Conservation (phyloP, 2,113 vertebrate genomes). For the Cathartes aura region DNA sequence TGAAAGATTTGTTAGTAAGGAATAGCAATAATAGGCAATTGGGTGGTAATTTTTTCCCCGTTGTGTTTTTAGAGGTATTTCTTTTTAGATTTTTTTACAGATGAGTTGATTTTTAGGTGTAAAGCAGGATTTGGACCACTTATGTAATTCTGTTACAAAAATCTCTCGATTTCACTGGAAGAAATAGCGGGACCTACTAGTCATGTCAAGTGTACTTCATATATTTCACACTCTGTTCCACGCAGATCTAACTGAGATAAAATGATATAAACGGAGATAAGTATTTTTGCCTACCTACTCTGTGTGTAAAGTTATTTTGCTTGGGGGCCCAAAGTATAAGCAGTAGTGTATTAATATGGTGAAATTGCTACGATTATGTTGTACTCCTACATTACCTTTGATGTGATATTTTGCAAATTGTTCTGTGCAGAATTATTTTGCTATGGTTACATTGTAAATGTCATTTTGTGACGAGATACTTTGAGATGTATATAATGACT, state of each 20-base stretch:
- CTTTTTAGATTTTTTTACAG: background rate
- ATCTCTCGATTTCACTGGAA: background rate
- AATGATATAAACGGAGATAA: constrained; percentile 10
- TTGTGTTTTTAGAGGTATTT: background rate
- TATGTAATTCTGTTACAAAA: background rate
- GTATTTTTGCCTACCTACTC: constrained; percentile 37
- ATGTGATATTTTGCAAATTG: constrained; percentile 54
- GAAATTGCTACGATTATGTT: constrained; percentile 65
- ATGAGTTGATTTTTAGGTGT: background rate
- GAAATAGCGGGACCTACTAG: background rate
- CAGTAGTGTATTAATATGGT: constrained; percentile 58
- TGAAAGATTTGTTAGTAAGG: background rate
- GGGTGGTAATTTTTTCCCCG: accelerated
- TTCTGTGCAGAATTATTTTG: constrained; percentile 64
- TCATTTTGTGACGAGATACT: constrained; percentile 39
- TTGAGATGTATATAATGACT: constrained; percentile 40
- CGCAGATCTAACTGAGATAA: constrained; percentile 15
- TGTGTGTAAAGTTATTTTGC: constrained; percentile 46
- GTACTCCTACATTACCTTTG: constrained; percentile 56
- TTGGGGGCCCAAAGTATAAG: constrained; percentile 21
- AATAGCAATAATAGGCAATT: background rate
- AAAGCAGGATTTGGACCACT: background rate
- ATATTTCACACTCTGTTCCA: background rate
- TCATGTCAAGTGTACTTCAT: background rate
- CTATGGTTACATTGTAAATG: constrained; percentile 44